Base-by-base conservation (phyloP, 92 coral and sea anemone genomes). In the Palythoa grandis region DNA sequence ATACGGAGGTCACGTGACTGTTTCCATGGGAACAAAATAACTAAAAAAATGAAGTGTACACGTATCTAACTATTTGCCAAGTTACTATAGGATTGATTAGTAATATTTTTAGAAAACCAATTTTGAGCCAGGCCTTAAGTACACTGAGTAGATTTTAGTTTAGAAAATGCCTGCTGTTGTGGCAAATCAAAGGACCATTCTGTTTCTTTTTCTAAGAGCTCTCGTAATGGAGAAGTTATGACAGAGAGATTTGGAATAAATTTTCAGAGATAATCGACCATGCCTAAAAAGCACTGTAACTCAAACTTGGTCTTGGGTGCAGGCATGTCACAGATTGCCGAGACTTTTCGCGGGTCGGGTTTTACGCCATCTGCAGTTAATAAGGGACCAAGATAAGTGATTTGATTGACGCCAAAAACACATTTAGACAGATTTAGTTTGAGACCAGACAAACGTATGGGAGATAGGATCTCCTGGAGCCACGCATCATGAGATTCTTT, bases 1-100 rank as follows among this genome's bases (percentile, higher is more conserved):
- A 73, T 73, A 73, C 56, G 57, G 78, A 37, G 78, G 78, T 73
- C 78, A 73, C 78, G 22, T 73, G 78, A 73, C 57, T 48, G 78
- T 73, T 48, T 1, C 78, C 78, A 73, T 73, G 58, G 78, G 58
- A 73, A 73, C 78, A 47, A 38, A 73, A 13, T 40, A 73, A 14
- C 4, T 73, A 40, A 47, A 73, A 73, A 73, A 20, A 73, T 39
- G 0, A 73, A 14, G 40, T 73, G 78, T 73, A 73, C 53, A 7
- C 23, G 57, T 73, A 47, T 73, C 78, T 73, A 40, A 39, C 54
- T 73, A 73, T 40, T 10, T 73, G 78, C 78, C 78, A 38, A 73
- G 57, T 39, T 73, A 48, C 40, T 73, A 35, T 37, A 6, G 78
- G 78, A 73, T 68, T 68, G 29, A 68, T 68, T 66, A 66, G 71